Percentiles rank a stretch among this genome's conserved stretches.
Evolutionary conservation across 1,140 invertebrate species (phyloP).

Genomic region (Anthonomus grandis): DNA sequence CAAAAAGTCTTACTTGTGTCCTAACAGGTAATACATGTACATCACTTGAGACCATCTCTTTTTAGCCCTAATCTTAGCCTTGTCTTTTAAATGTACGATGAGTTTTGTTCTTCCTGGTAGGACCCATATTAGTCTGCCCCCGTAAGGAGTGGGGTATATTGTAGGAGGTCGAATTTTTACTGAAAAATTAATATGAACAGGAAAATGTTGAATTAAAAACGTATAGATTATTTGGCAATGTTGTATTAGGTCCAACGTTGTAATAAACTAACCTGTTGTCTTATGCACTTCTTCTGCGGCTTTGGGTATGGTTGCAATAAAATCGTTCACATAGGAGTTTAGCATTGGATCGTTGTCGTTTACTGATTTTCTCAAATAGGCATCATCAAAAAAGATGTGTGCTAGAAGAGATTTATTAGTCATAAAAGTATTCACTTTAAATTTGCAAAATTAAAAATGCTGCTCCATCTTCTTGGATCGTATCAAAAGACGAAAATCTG

Average conservation of each 20-base stretch:
- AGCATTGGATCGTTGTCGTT: constrained; percentile 72
- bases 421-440: neutral
- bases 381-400: constrained; percentile 92
- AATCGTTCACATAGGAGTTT: constrained; percentile 78
- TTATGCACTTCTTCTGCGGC: constrained; percentile 74
- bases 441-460: neutral
- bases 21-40: constrained; percentile 93
- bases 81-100: constrained; percentile 86
- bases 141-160: constrained; percentile 83
- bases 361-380: constrained; percentile 63
- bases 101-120: constrained; percentile 84
- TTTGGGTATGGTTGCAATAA: constrained; percentile 73
- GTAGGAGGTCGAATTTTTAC: constrained; percentile 69
- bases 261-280: constrained; percentile 46
- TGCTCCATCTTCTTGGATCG: no score
- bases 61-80: constrained; percentile 80
- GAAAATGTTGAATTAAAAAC: no score
- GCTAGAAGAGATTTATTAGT: constrained; percentile 56
- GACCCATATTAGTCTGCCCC: constrained; percentile 79
- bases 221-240: neutral
- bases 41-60: constrained; percentile 85
- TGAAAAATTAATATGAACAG: constrained; percentile 8
- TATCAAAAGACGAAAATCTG: no score
- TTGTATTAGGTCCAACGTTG: neutral
- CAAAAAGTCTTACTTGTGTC: constrained; percentile 54